Evolutionary conservation across 2,797 vertebrate genomes (phyloP).

Genomic region (Pristis pectinata): DNA sequence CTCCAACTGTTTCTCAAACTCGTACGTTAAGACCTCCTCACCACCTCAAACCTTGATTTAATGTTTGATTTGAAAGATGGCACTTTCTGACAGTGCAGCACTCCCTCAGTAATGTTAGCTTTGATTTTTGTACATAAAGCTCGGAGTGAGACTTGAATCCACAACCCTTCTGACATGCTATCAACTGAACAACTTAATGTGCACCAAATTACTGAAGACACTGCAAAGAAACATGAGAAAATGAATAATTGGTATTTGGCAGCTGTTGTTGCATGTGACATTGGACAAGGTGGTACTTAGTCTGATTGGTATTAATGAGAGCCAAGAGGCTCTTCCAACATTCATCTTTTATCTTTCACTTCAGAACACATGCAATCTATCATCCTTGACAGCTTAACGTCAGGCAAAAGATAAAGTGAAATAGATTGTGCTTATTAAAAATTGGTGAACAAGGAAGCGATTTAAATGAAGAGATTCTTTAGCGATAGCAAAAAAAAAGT

Average conservation of each 20-base stretch:
- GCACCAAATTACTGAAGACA: not conserved
- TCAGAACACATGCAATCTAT: not conserved
- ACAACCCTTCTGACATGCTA: too few relatives aligned
- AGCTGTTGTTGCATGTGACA: not conserved
- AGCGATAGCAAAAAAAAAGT: not conserved
- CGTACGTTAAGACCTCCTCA: too few relatives aligned
- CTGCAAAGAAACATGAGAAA: not conserved
- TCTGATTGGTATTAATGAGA: constrained; percentile 9
- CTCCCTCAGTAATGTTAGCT: too few relatives aligned
- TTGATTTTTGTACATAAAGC: too few relatives aligned
- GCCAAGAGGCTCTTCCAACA: not conserved
- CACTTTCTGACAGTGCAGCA: too few relatives aligned
- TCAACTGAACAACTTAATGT: too few relatives aligned
- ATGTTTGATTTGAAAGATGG: too few relatives aligned
- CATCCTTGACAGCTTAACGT: constrained; percentile 13
- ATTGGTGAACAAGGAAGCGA: not conserved
- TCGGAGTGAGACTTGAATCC: too few relatives aligned
- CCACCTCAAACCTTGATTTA: too few relatives aligned
- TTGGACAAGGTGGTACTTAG: not conserved
- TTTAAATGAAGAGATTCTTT: not conserved
- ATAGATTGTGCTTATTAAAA: not conserved
- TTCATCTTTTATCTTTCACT: constrained; percentile 13
- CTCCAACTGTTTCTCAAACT: too few relatives aligned
- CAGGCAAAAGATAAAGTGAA: not conserved
- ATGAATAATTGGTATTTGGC: not conserved